phyloP scores from a whole-genome alignment of 2,888 invertebrate species.

The Esperia sulphurella region DNA sequence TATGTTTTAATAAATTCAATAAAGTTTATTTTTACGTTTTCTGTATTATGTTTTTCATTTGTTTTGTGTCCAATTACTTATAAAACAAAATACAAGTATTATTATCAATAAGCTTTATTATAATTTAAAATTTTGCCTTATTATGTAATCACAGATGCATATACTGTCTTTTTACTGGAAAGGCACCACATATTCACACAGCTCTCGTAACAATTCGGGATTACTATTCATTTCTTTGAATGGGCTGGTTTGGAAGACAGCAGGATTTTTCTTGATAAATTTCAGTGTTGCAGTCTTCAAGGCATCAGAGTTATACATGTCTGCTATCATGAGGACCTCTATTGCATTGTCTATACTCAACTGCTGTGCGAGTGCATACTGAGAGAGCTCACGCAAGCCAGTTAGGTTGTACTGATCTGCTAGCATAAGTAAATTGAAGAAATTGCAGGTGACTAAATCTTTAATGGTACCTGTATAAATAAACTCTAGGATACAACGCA shows the following conservation, averaged over 20 bases:
- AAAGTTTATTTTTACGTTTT: slow-evolving; percentile 76
- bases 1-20: slow-evolving; percentile 67
- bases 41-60: slow-evolving; percentile 59
- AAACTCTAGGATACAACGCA: slow-evolving; percentile 51
- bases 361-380: slow-evolving; percentile 46
- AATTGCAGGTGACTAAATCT: slow-evolving; percentile 46
- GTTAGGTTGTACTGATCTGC: slow-evolving; percentile 57
- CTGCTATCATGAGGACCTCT: slow-evolving; percentile 53
- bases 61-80: slow-evolving; percentile 15
- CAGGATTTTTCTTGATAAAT: slow-evolving; percentile 53
- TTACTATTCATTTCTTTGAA: slow-evolving; percentile 52
- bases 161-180: not conserved
- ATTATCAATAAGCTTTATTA: too few relatives aligned
- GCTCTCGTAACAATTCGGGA: slow-evolving; percentile 44
- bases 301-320: slow-evolving; percentile 51
- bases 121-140: too few relatives aligned
- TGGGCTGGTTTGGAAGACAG: slow-evolving; percentile 34
- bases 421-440: slow-evolving; percentile 50
- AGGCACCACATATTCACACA: slow-evolving; percentile 47
- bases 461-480: slow-evolving; percentile 60
- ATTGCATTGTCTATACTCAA: slow-evolving; percentile 50
- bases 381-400: slow-evolving; percentile 49
- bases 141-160: not conserved
- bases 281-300: slow-evolving; percentile 52
- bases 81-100: too few relatives aligned